phyloP scores from a whole-genome alignment of 2,888 invertebrate genomes.

The Leptopterna dolabrata region DNA sequence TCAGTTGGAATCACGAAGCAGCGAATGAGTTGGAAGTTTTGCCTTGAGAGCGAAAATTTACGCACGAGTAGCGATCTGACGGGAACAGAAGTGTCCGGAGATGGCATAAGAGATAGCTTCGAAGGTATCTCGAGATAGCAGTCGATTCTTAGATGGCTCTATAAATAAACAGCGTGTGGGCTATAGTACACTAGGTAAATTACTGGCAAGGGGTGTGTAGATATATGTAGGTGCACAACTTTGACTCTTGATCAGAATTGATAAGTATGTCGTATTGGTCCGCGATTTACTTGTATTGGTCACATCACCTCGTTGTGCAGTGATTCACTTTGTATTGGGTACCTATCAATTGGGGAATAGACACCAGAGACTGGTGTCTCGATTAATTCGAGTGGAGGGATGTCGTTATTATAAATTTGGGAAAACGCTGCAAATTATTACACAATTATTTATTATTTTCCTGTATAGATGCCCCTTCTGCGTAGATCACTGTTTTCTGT shows the following conservation, averaged over 20 bases:
- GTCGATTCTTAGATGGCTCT: neutral
- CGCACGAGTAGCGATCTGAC: neutral
- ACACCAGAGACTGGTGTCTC: too few relatives aligned
- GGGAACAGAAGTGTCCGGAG: neutral
- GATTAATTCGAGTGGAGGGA: too few relatives aligned
- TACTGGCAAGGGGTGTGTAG: neutral
- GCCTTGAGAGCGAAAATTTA: constrained; percentile 1
- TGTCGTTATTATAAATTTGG: too few relatives aligned
- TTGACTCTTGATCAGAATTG: neutral
- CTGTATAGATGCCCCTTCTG: too few relatives aligned
- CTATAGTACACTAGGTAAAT: neutral
- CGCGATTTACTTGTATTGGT: too few relatives aligned
- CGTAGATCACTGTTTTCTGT: too few relatives aligned
- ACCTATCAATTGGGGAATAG: too few relatives aligned
- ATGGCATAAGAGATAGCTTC: neutral
- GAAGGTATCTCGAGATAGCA: neutral
- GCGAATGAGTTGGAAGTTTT: neutral
- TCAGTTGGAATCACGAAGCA: neutral
- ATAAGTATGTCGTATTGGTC: too few relatives aligned
- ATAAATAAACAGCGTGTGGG: neutral
- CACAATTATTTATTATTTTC: too few relatives aligned
- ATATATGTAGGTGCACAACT: neutral
- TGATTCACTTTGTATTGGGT: too few relatives aligned
- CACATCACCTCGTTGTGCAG: too few relatives aligned
- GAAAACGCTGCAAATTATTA: too few relatives aligned